Percentiles rank a stretch among this genome's conserved stretches.
phyloP scores from a whole-genome alignment of 2,888 invertebrate species.

The Archaeoteleia sp. region DNA sequence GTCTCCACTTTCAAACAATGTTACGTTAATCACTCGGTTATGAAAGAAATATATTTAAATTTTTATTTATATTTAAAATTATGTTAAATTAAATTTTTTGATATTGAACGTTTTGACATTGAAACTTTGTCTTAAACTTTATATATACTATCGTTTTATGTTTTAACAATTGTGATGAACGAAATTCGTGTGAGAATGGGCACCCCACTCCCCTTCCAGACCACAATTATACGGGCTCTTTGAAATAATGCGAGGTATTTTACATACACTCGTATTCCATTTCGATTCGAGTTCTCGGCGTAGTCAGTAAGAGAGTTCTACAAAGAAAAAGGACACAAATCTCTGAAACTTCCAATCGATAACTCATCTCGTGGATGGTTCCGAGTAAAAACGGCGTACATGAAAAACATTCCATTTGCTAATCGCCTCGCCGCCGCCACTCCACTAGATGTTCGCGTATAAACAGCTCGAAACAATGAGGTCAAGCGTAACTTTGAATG shows the following conservation, averaged over 20 bases:
- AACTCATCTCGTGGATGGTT: slow-evolving; percentile 53
- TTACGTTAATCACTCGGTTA: no score
- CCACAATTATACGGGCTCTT: slow-evolving; percentile 15
- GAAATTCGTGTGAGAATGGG: no score
- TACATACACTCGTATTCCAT: slow-evolving; percentile 15
- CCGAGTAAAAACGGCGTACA: slow-evolving; percentile 43
- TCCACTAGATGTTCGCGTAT: slow-evolving; percentile 22
- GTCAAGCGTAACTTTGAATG: slow-evolving; percentile 15
- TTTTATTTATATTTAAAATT: no score
- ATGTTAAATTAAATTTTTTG: no score
- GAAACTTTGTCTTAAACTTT: no score
- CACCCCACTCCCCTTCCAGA: no score
- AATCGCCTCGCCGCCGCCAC: slow-evolving; percentile 45
- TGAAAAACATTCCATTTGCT: slow-evolving; percentile 56
- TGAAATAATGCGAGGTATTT: slow-evolving; percentile 16
- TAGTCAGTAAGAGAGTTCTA: slow-evolving; percentile 9
- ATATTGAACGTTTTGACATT: no score
- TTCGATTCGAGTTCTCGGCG: slow-evolving; percentile 26
- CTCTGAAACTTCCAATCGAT: slow-evolving; percentile 49
- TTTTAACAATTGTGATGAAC: no score
- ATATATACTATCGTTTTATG: no score
- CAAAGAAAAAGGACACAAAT: slow-evolving; percentile 45
- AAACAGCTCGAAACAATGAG: slow-evolving; percentile 34
- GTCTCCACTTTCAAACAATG: no score
- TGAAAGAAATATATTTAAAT: no score